Base-by-base conservation (phyloP, 2,113 vertebrate genomes). In the Limnothrissa miodon region DNA sequence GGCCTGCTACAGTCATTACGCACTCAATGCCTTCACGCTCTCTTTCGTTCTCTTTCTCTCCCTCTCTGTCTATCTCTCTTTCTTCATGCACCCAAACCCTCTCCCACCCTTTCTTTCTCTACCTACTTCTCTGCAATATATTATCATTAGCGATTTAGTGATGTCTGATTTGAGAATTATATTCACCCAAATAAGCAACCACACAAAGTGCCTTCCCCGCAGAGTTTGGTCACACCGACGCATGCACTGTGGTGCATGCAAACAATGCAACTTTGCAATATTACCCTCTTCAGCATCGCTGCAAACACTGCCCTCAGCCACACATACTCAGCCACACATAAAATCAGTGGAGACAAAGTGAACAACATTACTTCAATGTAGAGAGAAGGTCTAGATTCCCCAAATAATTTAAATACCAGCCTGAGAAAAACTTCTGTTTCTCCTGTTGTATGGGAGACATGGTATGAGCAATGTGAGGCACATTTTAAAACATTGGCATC, bases 11-110 rank as follows among this genome's bases (percentile, higher is more conserved):
- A 36, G 56, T 84, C 82, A 23, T 89, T 83, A 82, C 80, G 82
- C 79, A 59, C 70, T 39, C 21, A 42, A 39, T 53, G 51, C 36
- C 79, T 23, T 53, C 51, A 23, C 19, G 21, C 36, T 42, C 80
- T 80, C 81, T 66, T 39, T 86, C 85, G 85, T 44, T 45, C 42
- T 84, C 83, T 84, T 42, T 85, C 84, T 66, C 62, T 66, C 62
- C 36, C 25, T 15, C n/a, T 66, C 59, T 66, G 3, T 29, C 59
- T 29, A 8, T 66, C 59, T 29, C 25, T 66, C 59, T 13, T 66
- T 33, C 10, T 23, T 33, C 59, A 25, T 66, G 13, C 66, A 74
- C 29, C 21, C 21, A 56, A 56, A 56, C 10, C 36, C 29, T 74
- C 66, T 39, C 25, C 1, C 7, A 9, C 59, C 33, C 59, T 66